A percentile compares a stretch with the other conserved stretches of the same genome.
Evolutionary conservation across 2,888 invertebrate genomes (phyloP).

Genomic region (Apamea sordens): DNA sequence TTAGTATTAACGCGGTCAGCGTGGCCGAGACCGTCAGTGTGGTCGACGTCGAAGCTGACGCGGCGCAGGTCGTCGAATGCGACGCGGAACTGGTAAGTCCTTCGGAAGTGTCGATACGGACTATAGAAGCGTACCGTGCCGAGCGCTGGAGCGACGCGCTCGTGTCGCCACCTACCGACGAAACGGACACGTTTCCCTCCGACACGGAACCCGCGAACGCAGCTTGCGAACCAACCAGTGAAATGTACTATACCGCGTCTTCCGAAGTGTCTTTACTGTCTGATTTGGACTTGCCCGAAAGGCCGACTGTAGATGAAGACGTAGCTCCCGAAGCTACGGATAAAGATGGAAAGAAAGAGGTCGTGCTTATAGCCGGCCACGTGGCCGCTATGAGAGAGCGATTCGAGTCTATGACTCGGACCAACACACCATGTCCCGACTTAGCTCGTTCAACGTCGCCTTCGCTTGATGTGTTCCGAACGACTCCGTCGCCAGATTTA

Average conservation of each 20-base stretch:
- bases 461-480: constrained; percentile 79
- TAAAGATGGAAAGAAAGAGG: constrained; percentile 75
- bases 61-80: constrained; percentile 59
- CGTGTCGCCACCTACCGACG: constrained; percentile 74
- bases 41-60: constrained; percentile 45
- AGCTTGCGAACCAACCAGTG: constrained; percentile 78
- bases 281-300: constrained; percentile 77
- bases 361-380: constrained; percentile 84
- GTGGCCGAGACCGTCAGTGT: constrained; percentile 33
- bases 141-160: constrained; percentile 78
- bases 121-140: constrained; percentile 71
- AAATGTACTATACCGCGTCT: constrained; percentile 86
- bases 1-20: constrained; percentile 36
- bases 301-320: constrained; percentile 54
- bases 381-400: constrained; percentile 89
- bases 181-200: constrained; percentile 68
- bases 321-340: constrained; percentile 67
- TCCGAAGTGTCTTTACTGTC: constrained; percentile 84
- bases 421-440: constrained; percentile 85
- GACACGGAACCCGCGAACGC: constrained; percentile 72
- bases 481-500: constrained; percentile 81
- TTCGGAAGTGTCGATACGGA: constrained; percentile 72
- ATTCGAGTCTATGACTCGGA: constrained; percentile 88
- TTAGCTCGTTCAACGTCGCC: constrained; percentile 78
- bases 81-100: constrained; percentile 72